A percentile compares a stretch with the other conserved stretches of the same genome.
phyloP scores from a whole-genome alignment of 2,888 invertebrate species.

The Drosophila tanythrix region DNA sequence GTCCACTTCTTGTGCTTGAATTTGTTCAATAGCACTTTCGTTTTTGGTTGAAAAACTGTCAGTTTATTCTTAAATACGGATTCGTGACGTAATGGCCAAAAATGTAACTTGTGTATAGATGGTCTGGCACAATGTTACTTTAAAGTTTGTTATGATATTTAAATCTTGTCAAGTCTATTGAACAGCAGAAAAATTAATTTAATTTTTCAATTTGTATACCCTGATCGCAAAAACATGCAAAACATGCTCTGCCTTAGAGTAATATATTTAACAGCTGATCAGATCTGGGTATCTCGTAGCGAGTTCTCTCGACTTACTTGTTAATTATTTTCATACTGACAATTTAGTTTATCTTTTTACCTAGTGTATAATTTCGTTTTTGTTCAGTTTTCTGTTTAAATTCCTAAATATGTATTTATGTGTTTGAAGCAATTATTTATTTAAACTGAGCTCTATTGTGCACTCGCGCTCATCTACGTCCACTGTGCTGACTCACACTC shows the following conservation, averaged over 20 bases:
- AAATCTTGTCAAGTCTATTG: neutral
- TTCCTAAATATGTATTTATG: neutral
- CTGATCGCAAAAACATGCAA: too few species aligned
- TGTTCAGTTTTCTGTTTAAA: neutral
- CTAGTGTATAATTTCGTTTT: too few species aligned
- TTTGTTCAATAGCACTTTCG: neutral
- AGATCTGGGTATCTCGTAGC: too few species aligned
- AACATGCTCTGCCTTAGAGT: neutral
- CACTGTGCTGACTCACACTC: slow-evolving; percentile 94
- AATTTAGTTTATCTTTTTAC: neutral
- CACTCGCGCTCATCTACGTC: slow-evolving; percentile 95
- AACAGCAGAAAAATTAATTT: neutral
- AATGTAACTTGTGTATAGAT: neutral
- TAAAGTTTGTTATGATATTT: neutral
- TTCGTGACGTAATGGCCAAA: neutral
- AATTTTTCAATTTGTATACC: neutral
- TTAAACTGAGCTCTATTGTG: slow-evolving; percentile 51
- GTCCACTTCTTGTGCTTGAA: neutral
- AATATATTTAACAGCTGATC: neutral
- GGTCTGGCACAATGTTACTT: neutral
- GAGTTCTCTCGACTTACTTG: too few species aligned
- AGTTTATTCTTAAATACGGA: neutral
- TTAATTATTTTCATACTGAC: neutral
- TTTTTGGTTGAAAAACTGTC: too few species aligned
- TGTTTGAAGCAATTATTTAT: neutral